Base-by-base conservation (phyloP, 2,113 vertebrate species). In the Apaloderma vittatum region DNA sequence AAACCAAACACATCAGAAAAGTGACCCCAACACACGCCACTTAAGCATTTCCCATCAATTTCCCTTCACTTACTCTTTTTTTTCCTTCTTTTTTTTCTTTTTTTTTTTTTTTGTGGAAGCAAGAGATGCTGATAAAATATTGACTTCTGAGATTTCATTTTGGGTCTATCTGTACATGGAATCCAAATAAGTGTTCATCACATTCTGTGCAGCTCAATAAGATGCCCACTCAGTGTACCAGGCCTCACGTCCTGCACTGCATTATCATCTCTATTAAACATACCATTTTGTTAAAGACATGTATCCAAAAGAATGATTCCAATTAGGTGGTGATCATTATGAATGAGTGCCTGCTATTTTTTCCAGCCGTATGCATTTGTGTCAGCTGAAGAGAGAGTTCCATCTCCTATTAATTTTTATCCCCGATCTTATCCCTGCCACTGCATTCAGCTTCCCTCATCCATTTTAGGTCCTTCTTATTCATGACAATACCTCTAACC, bases 211-310 rank as follows among this genome's bases (percentile, higher is more conserved):
- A 91, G 90, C 61, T 95, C 88, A 86, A 40, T 96, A 92, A 86
- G 59, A 67, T 94, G 36, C 87, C 94, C 78, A 80, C 74, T 79
- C 74, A 79, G 70, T 86, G 71, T 82, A 71, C 67, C 51, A 58
- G 46, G 37, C 88, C 54, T 95, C 92, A 94, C 3, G 0, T 95
- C 65, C 70, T 79, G 66, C 66, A 54, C n/a, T 66, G 37, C 75
- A 92, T 96, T 93, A 90, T 86, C 81, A 76, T 83, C 40, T 95
- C 78, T 83, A 77, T 95, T 96, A 93, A 94, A 92, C 18, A 48
- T 83, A 93, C 37, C 26, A 71, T 93, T 94, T 88, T 92, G 78
- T 95, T 94, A 90, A 95, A 93, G 51, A 77, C 83, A 94, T 63
- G 63, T 80, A 86, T 85, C 81, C 93, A 90, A 94, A 96, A 92